Evolutionary conservation across 1,140 invertebrate genomes (phyloP).

Genomic region (Meloidogyne chitwoodi): DNA sequence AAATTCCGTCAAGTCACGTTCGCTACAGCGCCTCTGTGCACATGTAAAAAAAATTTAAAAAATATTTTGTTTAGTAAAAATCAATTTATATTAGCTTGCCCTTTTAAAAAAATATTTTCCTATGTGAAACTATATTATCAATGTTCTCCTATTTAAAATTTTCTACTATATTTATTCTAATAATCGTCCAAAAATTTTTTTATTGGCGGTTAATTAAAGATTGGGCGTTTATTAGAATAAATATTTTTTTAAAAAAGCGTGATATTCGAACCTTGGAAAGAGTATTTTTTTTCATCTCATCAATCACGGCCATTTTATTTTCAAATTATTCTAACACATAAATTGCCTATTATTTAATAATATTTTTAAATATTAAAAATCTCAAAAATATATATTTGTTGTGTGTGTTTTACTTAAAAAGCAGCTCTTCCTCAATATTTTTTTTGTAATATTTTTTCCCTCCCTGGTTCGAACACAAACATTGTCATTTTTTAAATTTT

Average conservation of each 20-base stretch:
- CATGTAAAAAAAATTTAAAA: slow-evolving; percentile 36
- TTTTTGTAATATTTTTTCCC: background rate
- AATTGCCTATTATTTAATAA: background rate
- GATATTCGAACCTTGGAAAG: background rate
- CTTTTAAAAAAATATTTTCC: background rate
- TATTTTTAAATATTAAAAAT: background rate
- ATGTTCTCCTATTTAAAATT: too few relatives aligned
- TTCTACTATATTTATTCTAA: background rate
- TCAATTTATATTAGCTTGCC: background rate
- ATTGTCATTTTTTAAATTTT: background rate
- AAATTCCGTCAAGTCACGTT: slow-evolving; percentile 65
- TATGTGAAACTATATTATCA: too few relatives aligned
- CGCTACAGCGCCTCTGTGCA: slow-evolving; percentile 58
- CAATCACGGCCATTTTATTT: background rate
- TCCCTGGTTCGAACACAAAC: background rate
- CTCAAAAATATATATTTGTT: background rate
- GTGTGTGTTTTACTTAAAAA: background rate
- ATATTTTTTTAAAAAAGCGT: background rate
- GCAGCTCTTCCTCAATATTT: background rate
- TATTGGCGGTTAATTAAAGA: too few relatives aligned
- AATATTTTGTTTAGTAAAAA: background rate
- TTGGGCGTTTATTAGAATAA: background rate
- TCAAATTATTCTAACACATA: background rate
- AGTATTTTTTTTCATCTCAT: background rate
- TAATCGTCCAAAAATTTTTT: background rate